phyloP scores from a whole-genome alignment of 2,888 invertebrate species.

The Apamea anceps region DNA sequence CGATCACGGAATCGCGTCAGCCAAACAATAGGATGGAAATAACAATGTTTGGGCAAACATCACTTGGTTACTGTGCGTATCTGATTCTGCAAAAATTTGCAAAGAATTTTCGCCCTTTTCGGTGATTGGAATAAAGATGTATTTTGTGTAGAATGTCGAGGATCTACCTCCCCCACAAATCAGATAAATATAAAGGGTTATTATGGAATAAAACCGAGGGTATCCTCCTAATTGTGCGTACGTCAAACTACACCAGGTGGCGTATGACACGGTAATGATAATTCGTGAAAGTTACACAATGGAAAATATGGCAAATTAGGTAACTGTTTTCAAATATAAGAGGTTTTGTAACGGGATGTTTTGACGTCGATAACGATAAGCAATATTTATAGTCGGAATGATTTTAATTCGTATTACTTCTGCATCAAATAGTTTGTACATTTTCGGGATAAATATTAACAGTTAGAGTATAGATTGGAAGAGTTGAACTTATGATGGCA shows the following conservation, averaged over 20 bases:
- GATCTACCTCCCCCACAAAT: constrained; percentile 70
- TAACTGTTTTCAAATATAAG: constrained; percentile 52
- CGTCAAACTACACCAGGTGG: constrained; percentile 70
- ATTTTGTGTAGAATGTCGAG: constrained; percentile 32
- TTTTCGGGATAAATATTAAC: neutral
- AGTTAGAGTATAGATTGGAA: neutral
- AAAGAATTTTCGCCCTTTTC: constrained; percentile 36
- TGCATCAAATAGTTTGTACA: constrained; percentile 24
- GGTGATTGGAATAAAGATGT: constrained; percentile 31
- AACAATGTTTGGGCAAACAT: constrained; percentile 79
- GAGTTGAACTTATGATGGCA: neutral
- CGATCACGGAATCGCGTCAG: constrained; percentile 77
- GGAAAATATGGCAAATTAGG: constrained; percentile 58
- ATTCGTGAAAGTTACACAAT: constrained; percentile 60
- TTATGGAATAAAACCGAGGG: constrained; percentile 69
- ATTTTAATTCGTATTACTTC: constrained; percentile 44
- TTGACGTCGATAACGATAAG: constrained; percentile 29
- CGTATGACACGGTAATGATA: constrained; percentile 68
- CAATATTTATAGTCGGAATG: constrained; percentile 23
- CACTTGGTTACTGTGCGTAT: constrained; percentile 57
- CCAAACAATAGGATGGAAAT: constrained; percentile 75
- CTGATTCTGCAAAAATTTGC: constrained; percentile 47
- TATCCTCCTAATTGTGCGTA: constrained; percentile 64
- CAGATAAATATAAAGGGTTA: constrained; percentile 76
- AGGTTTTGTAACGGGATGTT: constrained; percentile 39